phyloP scores from a whole-genome alignment of 2,113 vertebrate genomes.

The Bujurquina vittata region DNA sequence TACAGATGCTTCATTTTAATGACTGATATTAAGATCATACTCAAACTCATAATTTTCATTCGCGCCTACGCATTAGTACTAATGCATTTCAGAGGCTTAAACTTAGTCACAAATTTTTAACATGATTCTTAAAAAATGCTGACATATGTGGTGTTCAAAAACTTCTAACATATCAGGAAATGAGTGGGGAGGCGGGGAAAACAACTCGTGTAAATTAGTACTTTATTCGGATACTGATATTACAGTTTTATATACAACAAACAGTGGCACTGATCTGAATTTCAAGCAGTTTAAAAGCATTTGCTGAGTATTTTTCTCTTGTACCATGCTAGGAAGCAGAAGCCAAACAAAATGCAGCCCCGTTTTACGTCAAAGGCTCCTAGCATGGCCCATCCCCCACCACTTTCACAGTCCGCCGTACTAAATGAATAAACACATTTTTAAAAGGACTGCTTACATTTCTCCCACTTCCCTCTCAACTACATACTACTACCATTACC shows the following conservation, averaged over 20 bases:
- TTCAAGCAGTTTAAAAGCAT: neutral
- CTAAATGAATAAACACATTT: constrained; percentile 17
- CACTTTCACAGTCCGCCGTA: constrained; percentile 37
- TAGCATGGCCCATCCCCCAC: constrained; percentile 74
- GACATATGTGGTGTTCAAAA: constrained; percentile 36
- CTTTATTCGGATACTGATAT: neutral
- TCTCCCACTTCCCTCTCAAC: fast-evolving
- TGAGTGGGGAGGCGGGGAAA: neutral
- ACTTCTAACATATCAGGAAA: constrained; percentile 39
- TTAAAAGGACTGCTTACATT: neutral
- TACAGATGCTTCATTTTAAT: neutral
- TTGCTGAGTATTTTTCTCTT: neutral
- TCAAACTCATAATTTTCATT: neutral
- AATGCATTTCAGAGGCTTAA: neutral
- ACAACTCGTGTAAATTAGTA: neutral
- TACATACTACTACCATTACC: fast-evolving
- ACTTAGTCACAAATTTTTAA: neutral
- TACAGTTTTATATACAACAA: neutral
- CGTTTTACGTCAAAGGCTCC: constrained; percentile 74
- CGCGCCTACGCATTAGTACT: neutral
- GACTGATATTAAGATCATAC: neutral
- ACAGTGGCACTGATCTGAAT: neutral
- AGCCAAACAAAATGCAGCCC: constrained; percentile 64
- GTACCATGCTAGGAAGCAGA: constrained; percentile 24
- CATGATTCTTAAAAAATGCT: constrained; percentile 31